Evolutionary conservation across 2,113 vertebrate genomes (phyloP), one percentile per base, ranked within the genome.

Genomic region (Sakesphorus luctuosus): DNA sequence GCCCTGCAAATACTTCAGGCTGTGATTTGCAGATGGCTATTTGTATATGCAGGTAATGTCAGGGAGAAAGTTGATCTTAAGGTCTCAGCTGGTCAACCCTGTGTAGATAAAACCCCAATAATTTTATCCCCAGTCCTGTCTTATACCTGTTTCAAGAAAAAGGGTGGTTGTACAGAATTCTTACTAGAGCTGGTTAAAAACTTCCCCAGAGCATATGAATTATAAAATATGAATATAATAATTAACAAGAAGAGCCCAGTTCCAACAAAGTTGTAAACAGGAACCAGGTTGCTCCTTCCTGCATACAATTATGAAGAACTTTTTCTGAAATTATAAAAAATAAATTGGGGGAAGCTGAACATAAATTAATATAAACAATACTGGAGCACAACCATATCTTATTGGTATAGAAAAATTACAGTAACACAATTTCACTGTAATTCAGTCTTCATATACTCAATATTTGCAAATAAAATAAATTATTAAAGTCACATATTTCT

Each of bases 41-140:
- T 65, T 49, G 21, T 46, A 40, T 0, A 1, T 36, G 28, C 13
- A 46, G 38, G 18, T 28, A 58, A 10, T 0, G 1, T 19, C 62
- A 59, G 10, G 29, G 9, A 73, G 16, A 59, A 77, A 49, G 36
- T 18, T 71, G 55, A 73, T 68, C 8, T 53, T 58, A 68, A 53
- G 8, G 11, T 50, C 13, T 69, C 33, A 47, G 7, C 19, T 84
- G 61, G 24, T 59, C 33, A 65, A 28, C 8, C 6, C 28, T 13
- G 17, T 66, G 15, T 7, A 36, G 17, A 38, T 46, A 79, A 76
- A 80, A 5, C 0, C 13, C 13, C 26, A 26, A 69, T 65, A n/a
- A 69, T 59, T 74, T 61, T 36, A 29, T 7, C 9, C 6, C 6
- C 9, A 21, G 9, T 38, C 17, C 23, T 62, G 21, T 61, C 46